A percentile compares a stretch with the other conserved stretches of the same genome.
Conservation (phyloP, 2,888 invertebrate species). For the Campopleginae sp. region DNA sequence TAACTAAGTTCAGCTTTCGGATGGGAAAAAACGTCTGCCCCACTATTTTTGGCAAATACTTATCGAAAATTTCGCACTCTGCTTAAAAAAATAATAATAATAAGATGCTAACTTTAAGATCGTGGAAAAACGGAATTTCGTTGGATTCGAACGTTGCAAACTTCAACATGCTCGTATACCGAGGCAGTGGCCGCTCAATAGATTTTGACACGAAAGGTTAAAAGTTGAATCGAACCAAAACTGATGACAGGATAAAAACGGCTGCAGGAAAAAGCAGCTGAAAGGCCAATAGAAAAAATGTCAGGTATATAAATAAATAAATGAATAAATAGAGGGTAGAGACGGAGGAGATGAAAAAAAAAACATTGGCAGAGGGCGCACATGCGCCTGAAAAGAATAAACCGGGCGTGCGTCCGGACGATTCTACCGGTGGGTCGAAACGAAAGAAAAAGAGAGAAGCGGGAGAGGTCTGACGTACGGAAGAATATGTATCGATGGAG, state of each 20-base stretch:
- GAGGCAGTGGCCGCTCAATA: not conserved
- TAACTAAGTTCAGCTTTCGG: no score
- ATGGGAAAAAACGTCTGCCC: no score
- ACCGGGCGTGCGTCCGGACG: conserved; percentile 69
- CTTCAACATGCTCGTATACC: no score
- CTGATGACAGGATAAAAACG: not conserved
- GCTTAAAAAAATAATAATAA: no score
- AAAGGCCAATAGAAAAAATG: not conserved
- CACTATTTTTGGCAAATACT: no score
- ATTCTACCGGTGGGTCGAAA: conserved; percentile 55
- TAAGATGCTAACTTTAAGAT: no score
- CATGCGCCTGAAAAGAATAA: conserved; percentile 62
- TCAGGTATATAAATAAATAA: not conserved
- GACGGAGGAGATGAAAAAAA: conserved; percentile 5
- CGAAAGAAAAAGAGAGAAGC: conserved; percentile 45
- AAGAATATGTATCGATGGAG: conserved; percentile 61
- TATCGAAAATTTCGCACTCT: no score
- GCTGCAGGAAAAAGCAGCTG: not conserved
- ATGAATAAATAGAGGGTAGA: conserved; percentile 1
- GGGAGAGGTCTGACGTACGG: conserved; percentile 46
- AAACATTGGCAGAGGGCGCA: conserved; percentile 50
- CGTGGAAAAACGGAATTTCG: no score
- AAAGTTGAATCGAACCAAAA: not conserved
- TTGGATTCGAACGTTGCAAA: no score
- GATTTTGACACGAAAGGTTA: not conserved